Conservation (phyloP, 2,797 vertebrate species). For the Pseudopleuronectes americanus region DNA sequence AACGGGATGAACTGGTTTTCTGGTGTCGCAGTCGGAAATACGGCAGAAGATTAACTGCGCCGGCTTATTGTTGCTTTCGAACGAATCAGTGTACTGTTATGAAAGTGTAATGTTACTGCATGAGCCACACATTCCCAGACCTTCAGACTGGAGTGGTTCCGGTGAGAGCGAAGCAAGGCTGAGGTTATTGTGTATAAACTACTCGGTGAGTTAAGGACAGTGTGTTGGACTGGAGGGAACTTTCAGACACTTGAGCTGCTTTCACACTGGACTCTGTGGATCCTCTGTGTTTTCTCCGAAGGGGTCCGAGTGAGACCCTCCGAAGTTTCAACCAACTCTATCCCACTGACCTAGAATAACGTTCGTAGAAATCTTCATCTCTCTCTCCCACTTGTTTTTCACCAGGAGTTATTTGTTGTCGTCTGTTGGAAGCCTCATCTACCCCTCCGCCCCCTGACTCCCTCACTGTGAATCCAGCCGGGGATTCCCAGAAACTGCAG, state of each 20-base stretch:
- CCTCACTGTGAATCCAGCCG: too few species aligned
- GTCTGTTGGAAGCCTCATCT: too few species aligned
- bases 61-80: background rate
- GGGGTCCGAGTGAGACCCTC: too few species aligned
- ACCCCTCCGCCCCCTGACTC: too few species aligned
- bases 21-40: background rate
- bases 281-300: too few species aligned
- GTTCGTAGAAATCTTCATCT: too few species aligned
- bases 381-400: too few species aligned
- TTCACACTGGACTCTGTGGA: too few species aligned
- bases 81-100: background rate
- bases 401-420: too few species aligned
- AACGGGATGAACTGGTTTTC: slow-evolving; percentile 68
- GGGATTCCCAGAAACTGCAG: too few species aligned
- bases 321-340: too few species aligned
- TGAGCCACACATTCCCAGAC: background rate
- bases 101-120: background rate
- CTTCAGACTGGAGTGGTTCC: background rate
- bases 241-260: slow-evolving; percentile 6
- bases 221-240: slow-evolving; percentile 15
- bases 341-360: too few species aligned
- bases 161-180: background rate
- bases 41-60: background rate
- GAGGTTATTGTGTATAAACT: background rate
- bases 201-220: slow-evolving; percentile 6